phyloP scores from a whole-genome alignment of 1,140 invertebrate species.

The Oryzaephilus surinamensis region DNA sequence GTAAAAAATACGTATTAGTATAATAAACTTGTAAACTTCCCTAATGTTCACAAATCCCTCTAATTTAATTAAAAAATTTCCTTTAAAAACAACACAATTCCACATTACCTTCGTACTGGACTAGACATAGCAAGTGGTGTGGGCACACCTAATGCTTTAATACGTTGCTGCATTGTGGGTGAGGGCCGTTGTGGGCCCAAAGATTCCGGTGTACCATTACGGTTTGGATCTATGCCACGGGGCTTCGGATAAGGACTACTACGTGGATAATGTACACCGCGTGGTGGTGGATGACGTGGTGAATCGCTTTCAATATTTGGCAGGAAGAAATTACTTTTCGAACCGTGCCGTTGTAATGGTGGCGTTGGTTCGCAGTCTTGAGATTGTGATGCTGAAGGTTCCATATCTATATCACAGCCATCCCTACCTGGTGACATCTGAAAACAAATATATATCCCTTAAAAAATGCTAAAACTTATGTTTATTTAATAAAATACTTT shows the following conservation, averaged over 20 bases:
- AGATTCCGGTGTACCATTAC: constrained; percentile 57
- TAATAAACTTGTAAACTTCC: no score
- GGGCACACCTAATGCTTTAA: constrained; percentile 78
- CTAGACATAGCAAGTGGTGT: constrained; percentile 77
- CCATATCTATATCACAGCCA: constrained; percentile 69
- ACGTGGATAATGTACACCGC: constrained; percentile 53
- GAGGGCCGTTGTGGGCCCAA: constrained; percentile 49
- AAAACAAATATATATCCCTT: constrained; percentile 13
- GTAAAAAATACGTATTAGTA: no score
- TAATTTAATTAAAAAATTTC: no score
- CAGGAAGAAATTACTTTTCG: constrained; percentile 85
- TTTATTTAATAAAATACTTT: constrained; percentile 51
- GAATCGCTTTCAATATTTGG: constrained; percentile 54
- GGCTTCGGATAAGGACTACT: constrained; percentile 67
- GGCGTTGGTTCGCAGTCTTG: constrained; percentile 90
- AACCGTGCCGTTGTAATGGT: constrained; percentile 78
- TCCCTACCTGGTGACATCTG: constrained; percentile 70
- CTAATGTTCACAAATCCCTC: no score
- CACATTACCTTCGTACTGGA: constrained; percentile 63
- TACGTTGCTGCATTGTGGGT: constrained; percentile 80
- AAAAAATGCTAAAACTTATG: neutral
- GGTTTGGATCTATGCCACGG: constrained; percentile 52
- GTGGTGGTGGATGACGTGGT: constrained; percentile 45
- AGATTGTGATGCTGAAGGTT: constrained; percentile 76
- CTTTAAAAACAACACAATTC: neutral